These are phyloP conservation scores for Clarias platycephalus DNA, from an alignment of 2,797 vertebrate species.

Conservation along the genomic window DNA sequence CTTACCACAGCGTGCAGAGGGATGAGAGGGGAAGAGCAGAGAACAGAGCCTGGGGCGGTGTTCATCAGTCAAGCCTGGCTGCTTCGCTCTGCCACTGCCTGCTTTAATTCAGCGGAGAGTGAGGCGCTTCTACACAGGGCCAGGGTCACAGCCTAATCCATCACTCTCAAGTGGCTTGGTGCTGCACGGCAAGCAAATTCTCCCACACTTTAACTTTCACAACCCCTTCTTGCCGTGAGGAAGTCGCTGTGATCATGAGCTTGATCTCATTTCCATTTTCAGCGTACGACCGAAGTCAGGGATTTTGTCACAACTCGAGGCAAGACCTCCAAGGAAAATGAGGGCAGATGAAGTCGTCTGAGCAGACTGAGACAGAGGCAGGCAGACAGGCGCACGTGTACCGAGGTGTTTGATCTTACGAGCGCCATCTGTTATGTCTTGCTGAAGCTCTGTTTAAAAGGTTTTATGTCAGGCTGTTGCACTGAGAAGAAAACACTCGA, in stretches of 20 bases:
- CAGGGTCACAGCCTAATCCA: conserved; percentile 41
- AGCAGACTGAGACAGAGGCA: conserved; percentile 10
- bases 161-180: conserved; percentile 48
- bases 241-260: background rate
- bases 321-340: background rate
- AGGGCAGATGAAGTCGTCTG: background rate
- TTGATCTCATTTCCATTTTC: conserved; percentile 31
- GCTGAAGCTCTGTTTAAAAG: background rate
- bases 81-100: conserved; percentile 36
- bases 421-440: conserved; percentile 10
- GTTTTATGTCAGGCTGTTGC: background rate
- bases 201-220: conserved; percentile 42
- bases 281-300: conserved; percentile 21
- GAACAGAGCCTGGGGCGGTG: conserved; percentile 41
- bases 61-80: conserved; percentile 54
- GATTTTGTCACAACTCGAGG: conserved; percentile 22
- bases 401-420: conserved; percentile 10
- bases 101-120: conserved; percentile 46
- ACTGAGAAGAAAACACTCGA: background rate
- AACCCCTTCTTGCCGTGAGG: conserved; percentile 20
- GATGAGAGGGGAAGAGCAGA: conserved; percentile 6
- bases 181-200: conserved; percentile 48
- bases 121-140: conserved; percentile 39
- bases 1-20: conserved; percentile 3
- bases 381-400: background rate